These are phyloP conservation scores for Takifugu rubripes DNA, from an alignment of 2,797 vertebrate species.

Conservation along the genomic window DNA sequence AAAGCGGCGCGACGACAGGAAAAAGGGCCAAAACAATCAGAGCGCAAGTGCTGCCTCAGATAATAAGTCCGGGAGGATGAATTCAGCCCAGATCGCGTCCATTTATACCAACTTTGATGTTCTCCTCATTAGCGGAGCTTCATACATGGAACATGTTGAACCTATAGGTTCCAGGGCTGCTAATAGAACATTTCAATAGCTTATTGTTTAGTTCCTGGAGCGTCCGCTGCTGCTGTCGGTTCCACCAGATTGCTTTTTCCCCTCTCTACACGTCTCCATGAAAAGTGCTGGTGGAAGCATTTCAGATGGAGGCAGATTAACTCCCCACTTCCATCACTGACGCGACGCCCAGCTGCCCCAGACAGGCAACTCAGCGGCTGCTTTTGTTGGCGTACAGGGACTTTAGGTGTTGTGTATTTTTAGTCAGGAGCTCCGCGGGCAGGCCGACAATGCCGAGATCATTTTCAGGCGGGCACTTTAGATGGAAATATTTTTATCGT, in stretches of 20 bases:
- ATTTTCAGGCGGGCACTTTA: too few species aligned
- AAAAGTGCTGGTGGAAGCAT: conserved; percentile 53
- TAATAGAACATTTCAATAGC: conserved; percentile 34
- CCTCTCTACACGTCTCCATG: conserved; percentile 29
- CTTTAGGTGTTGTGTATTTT: too few species aligned
- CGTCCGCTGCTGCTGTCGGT: conserved; percentile 33
- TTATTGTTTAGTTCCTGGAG: conserved; percentile 23
- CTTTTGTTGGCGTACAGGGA: too few species aligned
- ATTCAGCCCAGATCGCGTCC: conserved; percentile 13
- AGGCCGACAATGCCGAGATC: too few species aligned
- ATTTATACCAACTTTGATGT: conserved; percentile 19
- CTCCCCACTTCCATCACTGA: conserved; percentile 1
- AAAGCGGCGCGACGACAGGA: conserved; percentile 10
- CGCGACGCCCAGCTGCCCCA: conserved; percentile 18
- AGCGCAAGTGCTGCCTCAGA: conserved; percentile 4
- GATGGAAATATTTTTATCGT: too few species aligned
- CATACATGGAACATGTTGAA: not conserved
- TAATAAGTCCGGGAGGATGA: conserved; percentile 29
- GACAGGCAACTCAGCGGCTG: conserved; percentile 2
- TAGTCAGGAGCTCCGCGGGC: too few species aligned
- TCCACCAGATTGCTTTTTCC: conserved; percentile 50
- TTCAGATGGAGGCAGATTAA: conserved; percentile 53
- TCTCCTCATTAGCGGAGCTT: not conserved
- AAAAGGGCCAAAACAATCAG: conserved; percentile 14
- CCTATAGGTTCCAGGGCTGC: conserved; percentile 15